phyloP scores from a whole-genome alignment of 1,140 invertebrate species.

The Drosophila obscura region DNA sequence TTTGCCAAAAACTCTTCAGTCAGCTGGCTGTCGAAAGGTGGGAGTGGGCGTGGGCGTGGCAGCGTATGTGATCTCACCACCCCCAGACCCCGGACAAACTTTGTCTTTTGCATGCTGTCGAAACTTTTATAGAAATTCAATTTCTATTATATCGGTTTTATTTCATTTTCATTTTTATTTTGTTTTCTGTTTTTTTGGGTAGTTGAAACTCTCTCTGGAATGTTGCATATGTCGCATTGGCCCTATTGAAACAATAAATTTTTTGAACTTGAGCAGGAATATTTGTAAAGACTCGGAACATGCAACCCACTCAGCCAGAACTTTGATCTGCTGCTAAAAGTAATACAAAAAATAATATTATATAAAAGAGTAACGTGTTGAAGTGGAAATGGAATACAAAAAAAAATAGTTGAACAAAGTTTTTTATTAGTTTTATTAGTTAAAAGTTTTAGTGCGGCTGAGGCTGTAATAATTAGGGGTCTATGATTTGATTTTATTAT shows the following conservation, averaged over 20 bases:
- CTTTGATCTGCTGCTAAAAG: no score
- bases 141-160: slow-evolving; percentile 63
- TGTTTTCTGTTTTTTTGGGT: slow-evolving; percentile 25
- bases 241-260: slow-evolving; percentile 74
- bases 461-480: no score
- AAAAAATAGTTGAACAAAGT: no score
- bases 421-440: no score
- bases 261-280: background rate
- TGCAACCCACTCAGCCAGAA: no score
- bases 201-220: slow-evolving; percentile 1
- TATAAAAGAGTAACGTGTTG: no score
- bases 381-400: no score
- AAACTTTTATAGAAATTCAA: slow-evolving; percentile 79
- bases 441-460: no score
- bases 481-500: no score
- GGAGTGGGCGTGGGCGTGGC: slow-evolving; percentile 52
- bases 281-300: no score
- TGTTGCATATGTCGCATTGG: slow-evolving; percentile 60
- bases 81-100: slow-evolving; percentile 43
- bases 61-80: slow-evolving; percentile 33
- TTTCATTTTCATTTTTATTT: slow-evolving; percentile 28
- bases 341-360: no score
- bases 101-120: slow-evolving; percentile 75
- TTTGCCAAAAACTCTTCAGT: slow-evolving; percentile 64
- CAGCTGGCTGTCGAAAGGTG: slow-evolving; percentile 33